Conservation (phyloP, 2,113 vertebrate species). For the Aplodontia rufa region DNA sequence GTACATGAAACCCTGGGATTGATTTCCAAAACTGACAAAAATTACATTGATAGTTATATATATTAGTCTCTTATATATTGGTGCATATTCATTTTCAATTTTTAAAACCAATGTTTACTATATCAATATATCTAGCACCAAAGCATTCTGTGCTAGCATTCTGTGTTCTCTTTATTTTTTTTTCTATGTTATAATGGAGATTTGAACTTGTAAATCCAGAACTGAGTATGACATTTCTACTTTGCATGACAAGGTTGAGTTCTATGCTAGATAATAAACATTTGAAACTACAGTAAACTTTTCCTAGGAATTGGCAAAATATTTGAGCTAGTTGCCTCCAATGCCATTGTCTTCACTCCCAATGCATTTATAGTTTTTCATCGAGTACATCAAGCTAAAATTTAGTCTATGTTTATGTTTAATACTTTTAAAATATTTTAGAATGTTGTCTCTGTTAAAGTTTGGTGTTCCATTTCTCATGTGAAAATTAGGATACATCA, state of each 20-base stretch:
- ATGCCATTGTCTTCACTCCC: slow-evolving; percentile 30
- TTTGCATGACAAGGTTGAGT: background rate
- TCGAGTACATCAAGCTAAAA: background rate
- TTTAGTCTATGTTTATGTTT: background rate
- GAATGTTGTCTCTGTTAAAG: slow-evolving; percentile 29
- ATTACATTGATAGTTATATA: background rate
- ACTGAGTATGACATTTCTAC: slow-evolving; percentile 15
- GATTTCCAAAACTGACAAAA: background rate
- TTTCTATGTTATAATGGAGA: background rate
- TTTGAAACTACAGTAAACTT: slow-evolving; percentile 23
- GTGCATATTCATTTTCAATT: background rate
- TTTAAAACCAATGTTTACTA: slow-evolving; percentile 27
- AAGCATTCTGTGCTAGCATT: background rate
- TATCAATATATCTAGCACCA: background rate
- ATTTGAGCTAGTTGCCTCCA: background rate
- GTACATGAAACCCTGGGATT: background rate
- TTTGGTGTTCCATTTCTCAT: background rate
- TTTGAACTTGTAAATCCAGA: slow-evolving; percentile 51
- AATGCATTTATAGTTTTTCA: slow-evolving; percentile 6
- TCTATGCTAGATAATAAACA: slow-evolving; percentile 39
- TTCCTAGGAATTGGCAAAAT: slow-evolving; percentile 5
- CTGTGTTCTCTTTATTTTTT: background rate
- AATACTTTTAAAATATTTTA: background rate
- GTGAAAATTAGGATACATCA: background rate
- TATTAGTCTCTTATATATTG: background rate